Evolutionary conservation across 1,140 invertebrate genomes (phyloP), one percentile per base, ranked within the genome.

Genomic region (Drosophila neocordata): DNA sequence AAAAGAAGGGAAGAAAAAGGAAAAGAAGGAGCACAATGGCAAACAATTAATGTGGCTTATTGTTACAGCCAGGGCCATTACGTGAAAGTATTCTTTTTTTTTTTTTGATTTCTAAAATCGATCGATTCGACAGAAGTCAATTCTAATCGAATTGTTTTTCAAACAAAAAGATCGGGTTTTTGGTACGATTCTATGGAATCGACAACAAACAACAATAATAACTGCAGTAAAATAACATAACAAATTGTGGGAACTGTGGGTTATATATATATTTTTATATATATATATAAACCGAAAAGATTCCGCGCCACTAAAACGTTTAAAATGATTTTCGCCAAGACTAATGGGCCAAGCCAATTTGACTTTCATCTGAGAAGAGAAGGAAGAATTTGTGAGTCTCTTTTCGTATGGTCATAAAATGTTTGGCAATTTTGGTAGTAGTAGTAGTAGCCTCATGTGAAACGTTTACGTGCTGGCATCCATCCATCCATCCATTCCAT

Each of bases 121-220:
- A 60, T 18, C 61, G 52, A 88, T 79, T 88, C 83, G 83, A 88
- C 83, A 88, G 83, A 88, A 88, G 83, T 88, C 83, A 88, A 88
- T 88, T 88, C 83, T 79, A 88, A 88, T 88, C 83, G 83, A 88
- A 88, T 88, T 83, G 83, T 87, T 82, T 87, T 73, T 66, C 62
- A 81, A 88, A 84, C 79, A 83, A 84, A 71, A 63, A 58, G 58
- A 64, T 51, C 44, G 60, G 58, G 58, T 18, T 65, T 18, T 65
- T 69, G 38, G 11, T 48, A 51, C 41, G 55, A 63, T 82, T 82
- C 74, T 51, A 11, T 18, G 66, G 71, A 87, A 88, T 79, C 57
- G 65, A 48, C 12, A 60, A 70, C 77, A 64, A 74, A 74, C 73
- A 73, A 70, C 60, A 51, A 62, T 53, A 31, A 31, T 31, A 31